These are phyloP conservation scores for Gymnocephalus cernua DNA, from an alignment of 2,113 vertebrate genomes.

Conservation along the genomic window DNA sequence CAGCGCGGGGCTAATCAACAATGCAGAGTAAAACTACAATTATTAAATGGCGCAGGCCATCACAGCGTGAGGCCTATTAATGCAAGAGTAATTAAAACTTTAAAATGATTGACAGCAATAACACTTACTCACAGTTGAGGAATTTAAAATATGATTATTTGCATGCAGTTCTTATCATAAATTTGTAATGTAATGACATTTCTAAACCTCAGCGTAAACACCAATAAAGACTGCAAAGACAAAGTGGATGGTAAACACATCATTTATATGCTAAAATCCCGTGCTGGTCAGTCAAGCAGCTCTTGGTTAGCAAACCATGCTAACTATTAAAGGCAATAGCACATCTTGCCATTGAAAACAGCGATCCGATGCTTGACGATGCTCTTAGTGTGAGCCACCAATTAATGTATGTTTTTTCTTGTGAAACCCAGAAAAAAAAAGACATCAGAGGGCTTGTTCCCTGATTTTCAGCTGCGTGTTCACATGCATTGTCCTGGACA, in stretches of 20 bases:
- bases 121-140: slow-evolving; percentile 22
- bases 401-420: slow-evolving; percentile 43
- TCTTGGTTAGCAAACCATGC: not conserved
- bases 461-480: slow-evolving; percentile 72
- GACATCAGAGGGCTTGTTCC: slow-evolving; percentile 62
- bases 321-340: not conserved
- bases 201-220: slow-evolving; percentile 8
- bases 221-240: slow-evolving; percentile 18
- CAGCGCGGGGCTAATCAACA: slow-evolving; percentile 18
- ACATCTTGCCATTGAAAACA: slow-evolving; percentile 1
- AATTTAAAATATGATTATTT: slow-evolving; percentile 35
- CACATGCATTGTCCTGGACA: slow-evolving; percentile 72
- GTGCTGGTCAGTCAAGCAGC: not conserved
- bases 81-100: slow-evolving; percentile 60
- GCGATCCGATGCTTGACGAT: not conserved
- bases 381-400: slow-evolving; percentile 14
- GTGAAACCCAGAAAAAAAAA: slow-evolving; percentile 49
- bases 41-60: slow-evolving; percentile 33
- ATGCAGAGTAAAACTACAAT: slow-evolving; percentile 36
- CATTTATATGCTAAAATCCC: slow-evolving; percentile 33
- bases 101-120: slow-evolving; percentile 35
- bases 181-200: slow-evolving; percentile 37
- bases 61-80: slow-evolving; percentile 35
- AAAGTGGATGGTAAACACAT: slow-evolving; percentile 25
- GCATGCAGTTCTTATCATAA: slow-evolving; percentile 34